These are phyloP conservation scores for Xiphophorus hellerii DNA, from an alignment of 2,113 vertebrate species.

Conservation along the genomic window DNA sequence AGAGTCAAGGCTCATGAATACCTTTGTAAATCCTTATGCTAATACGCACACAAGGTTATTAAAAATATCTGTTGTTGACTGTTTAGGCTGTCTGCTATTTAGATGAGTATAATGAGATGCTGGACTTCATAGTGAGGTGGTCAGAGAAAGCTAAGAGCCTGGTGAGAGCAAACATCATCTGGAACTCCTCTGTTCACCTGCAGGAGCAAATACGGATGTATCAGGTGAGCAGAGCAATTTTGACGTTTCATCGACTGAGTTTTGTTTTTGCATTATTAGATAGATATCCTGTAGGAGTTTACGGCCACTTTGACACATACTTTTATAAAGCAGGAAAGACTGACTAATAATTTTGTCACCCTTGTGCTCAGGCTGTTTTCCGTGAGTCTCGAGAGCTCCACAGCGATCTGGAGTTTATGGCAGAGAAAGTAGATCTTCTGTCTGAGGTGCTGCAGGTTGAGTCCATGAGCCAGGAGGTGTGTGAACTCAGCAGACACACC, in stretches of 20 bases:
- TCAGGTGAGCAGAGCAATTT: slow-evolving; percentile 79
- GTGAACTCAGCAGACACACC: slow-evolving; percentile 86
- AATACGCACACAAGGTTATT: neutral
- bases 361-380: slow-evolving; percentile 82
- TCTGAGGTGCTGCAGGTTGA: slow-evolving; percentile 87
- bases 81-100: slow-evolving; percentile 85
- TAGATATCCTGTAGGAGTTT: too few relatives aligned
- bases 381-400: slow-evolving; percentile 92
- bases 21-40: neutral
- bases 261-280: too few relatives aligned
- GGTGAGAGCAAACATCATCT: slow-evolving; percentile 85
- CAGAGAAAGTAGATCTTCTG: slow-evolving; percentile 85
- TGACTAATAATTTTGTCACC: neutral
- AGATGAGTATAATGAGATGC: slow-evolving; percentile 91
- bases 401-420: slow-evolving; percentile 89
- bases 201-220: slow-evolving; percentile 90
- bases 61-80: slow-evolving; percentile 1
- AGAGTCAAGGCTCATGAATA: neutral
- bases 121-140: slow-evolving; percentile 90
- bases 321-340: neutral
- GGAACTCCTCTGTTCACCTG: slow-evolving; percentile 90
- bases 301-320: neutral
- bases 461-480: slow-evolving; percentile 88
- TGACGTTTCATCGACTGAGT: too few relatives aligned
- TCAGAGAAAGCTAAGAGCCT: slow-evolving; percentile 89